Evolutionary conservation across 2,888 invertebrate genomes (phyloP).

Genomic region (Apotomis capreana): DNA sequence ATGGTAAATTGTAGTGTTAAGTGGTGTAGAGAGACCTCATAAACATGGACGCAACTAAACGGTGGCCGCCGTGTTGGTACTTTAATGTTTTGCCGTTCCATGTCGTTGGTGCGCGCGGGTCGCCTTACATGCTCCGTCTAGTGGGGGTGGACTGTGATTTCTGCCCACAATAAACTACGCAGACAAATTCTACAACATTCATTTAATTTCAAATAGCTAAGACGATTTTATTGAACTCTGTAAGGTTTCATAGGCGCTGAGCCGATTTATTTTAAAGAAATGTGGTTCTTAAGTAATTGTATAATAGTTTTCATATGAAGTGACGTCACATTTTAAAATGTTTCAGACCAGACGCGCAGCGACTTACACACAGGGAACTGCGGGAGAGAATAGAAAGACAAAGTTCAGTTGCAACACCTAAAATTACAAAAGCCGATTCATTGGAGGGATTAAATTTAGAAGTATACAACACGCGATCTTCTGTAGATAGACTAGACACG

Average conservation of each 20-base stretch:
- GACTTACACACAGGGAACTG: constrained; percentile 77
- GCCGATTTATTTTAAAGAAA: no score
- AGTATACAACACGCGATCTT: constrained; percentile 77
- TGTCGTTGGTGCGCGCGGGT: no score
- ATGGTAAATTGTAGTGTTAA: no score
- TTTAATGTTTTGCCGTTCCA: no score
- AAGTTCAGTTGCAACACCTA: constrained; percentile 84
- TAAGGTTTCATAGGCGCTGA: not conserved
- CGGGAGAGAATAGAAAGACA: constrained; percentile 87
- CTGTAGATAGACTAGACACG: constrained; percentile 90
- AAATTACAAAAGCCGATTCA: constrained; percentile 81
- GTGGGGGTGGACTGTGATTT: no score
- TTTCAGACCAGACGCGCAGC: constrained; percentile 68
- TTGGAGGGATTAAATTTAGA: constrained; percentile 85
- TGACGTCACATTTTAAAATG: constrained; percentile 11
- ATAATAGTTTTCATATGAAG: constrained; percentile 7
- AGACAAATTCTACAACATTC: not conserved
- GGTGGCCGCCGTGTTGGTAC: no score
- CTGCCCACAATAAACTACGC: no score
- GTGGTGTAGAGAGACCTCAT: no score
- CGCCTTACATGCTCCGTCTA: no score
- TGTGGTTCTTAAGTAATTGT: no score
- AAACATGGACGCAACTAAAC: no score
- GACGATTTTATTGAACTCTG: no score
- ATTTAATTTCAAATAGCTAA: not conserved